Base-by-base conservation (phyloP, 2,113 vertebrate genomes). In the Caloenas nicobarica region DNA sequence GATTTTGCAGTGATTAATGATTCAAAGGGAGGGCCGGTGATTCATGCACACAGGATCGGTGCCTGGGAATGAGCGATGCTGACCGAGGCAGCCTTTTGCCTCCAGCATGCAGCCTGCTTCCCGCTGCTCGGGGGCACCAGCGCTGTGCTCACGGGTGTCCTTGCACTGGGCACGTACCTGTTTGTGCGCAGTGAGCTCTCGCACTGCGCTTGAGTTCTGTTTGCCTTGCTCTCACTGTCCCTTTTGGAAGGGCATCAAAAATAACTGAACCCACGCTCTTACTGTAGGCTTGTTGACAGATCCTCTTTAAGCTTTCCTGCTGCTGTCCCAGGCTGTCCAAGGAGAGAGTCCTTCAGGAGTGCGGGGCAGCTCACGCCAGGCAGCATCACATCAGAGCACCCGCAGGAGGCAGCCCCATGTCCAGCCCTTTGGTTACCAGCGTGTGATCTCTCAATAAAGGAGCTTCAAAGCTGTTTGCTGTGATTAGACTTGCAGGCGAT, bases 1-100 rank as follows among this genome's bases (percentile, higher is more conserved):
- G 94, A 94, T 94, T 88, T 72, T 92, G 78, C 71, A 44, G 76
- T 91, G 87, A 96, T 95, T 89, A 76, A 93, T 73, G 92, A 76
- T 61, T 70, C 36, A 44, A 57, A 82, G 58, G 69, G 83, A 89
- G 85, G 78, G 88, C 53, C 4, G 16, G 44, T 90, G 93, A 93
- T 91, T 95, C 93, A 93, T 29, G 68, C 79, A 22, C 33, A 14
- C 7, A 11, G 4, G 13, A 57, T 15, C 3, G 0, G 64, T 89
- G 87, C 81, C 85, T 58, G 91, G 58, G 91, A 93, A 82, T 88
- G 79, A 91, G 90, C 85, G 64, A 26, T 0, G 3, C 72, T 0
- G 28, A 48, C 51, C 1, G 9, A 36, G 51, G 51, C 7, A 0
- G 80, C 77, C 61, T 88, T 87, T 77, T 61, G 50, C n/a, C 69